Percentiles rank a stretch among this genome's conserved stretches.
Conservation (phyloP, 2,113 vertebrate genomes). For the Myrmophylax atrothorax region DNA sequence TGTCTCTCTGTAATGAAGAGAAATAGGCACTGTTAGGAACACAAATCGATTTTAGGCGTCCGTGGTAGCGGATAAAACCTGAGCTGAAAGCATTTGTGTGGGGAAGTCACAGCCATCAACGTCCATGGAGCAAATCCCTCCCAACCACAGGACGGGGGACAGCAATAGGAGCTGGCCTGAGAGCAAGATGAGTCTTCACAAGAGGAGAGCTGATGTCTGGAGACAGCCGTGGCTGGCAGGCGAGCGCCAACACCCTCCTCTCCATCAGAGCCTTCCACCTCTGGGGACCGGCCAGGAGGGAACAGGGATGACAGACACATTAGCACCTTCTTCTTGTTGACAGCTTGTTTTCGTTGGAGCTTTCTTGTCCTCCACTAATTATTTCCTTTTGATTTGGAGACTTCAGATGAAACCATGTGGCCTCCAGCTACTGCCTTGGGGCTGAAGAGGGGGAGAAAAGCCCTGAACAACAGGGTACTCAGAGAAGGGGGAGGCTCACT, state of each 20-base stretch:
- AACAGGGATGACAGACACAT: slow-evolving; percentile 30
- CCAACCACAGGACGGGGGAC: neutral
- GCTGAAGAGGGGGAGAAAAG: neutral
- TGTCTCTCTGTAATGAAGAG: slow-evolving; percentile 47
- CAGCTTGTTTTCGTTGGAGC: neutral
- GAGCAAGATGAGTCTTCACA: neutral
- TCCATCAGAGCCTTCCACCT: neutral
- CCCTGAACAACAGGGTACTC: neutral
- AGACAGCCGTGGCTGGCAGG: neutral
- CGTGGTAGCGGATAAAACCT: fast-evolving
- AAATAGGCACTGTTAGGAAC: slow-evolving; percentile 13
- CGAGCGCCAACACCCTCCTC: fast-evolving
- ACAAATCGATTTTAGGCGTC: neutral
- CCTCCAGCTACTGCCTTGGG: neutral
- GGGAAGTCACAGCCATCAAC: fast-evolving
- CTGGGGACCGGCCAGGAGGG: neutral
- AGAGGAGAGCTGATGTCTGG: neutral
- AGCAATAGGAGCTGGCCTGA: neutral
- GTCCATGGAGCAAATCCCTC: neutral
- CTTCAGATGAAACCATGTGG: neutral
- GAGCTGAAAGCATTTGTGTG: neutral
- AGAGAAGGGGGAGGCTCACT: neutral
- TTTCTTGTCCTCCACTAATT: neutral
- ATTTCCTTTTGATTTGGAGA: slow-evolving; percentile 30
- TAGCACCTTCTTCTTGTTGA: slow-evolving; percentile 43